Base-by-base conservation (phyloP, 2,797 vertebrate genomes). In the Spatula clypeata region DNA sequence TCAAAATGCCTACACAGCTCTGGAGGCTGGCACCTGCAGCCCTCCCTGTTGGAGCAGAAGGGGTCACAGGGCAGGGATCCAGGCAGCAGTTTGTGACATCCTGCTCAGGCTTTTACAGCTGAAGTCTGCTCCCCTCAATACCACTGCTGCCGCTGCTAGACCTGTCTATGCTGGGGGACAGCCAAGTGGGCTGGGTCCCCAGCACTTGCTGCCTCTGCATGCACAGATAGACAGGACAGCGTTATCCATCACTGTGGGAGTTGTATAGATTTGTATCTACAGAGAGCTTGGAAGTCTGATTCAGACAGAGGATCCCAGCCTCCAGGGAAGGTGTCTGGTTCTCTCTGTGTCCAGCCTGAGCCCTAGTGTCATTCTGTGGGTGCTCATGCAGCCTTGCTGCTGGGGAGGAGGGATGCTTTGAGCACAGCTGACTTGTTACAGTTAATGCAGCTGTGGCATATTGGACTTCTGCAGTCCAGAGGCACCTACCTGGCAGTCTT, bases 181-280 rank as follows among this genome's bases (percentile, higher is more conserved):
- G 36, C n/a, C 32, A 3, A 1, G 16, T 6, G 44, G 5, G 20
- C 8, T 2, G 3, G 18, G 16, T 51, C 73, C 27, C 8, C 53
- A 0, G 0, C 16, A 8, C 23, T 10, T 3, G 0, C 18, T n/a
- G 27, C 16, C 44, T 55, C 45, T 13, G 7, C 51, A 20, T 1
- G 5, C 1, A 0, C 3, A 1, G 44, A 23, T 1, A 2, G 47
- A 18, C 3, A 5, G 69, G 65, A n/a, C 54, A 54, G 32, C 0
- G 0, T 29, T 47, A 11, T 3, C 55, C 38, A 20, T 26, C 47
- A 45, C 62, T 45, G 36, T 14, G 2, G 16, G 62, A 67, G 24
- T 2, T n/a, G 6, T 13, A 4, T 20, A 47, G 42, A 20, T 66
- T 40, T 73, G 36, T 77, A 26, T 73, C 80, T 58, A 10, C 21